A percentile compares a stretch with the other conserved stretches of the same genome.
Evolutionary conservation across 2,888 invertebrate species (phyloP).

Genomic region (Stegana nigrithorax): DNA sequence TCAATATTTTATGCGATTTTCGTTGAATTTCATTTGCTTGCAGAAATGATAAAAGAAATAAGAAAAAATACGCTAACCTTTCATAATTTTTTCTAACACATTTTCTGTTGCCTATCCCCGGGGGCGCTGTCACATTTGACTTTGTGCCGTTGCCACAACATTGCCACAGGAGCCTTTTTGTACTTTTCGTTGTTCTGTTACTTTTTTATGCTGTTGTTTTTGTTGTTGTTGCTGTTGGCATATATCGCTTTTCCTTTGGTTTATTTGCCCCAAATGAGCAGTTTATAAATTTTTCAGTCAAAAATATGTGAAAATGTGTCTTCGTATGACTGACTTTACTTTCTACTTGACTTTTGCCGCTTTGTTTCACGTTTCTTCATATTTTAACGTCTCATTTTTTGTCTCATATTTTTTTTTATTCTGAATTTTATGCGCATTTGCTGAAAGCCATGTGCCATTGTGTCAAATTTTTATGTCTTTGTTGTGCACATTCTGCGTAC

Average conservation of each 20-base stretch:
- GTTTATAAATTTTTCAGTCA: neutral
- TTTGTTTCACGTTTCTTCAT: neutral
- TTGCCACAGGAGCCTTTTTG: neutral
- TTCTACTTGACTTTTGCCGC: constrained; percentile 26
- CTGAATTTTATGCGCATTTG: too few relatives aligned
- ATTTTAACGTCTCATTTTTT: neutral
- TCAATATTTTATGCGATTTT: constrained; percentile 2
- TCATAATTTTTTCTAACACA: neutral
- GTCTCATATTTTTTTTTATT: too few relatives aligned
- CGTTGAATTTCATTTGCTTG: neutral
- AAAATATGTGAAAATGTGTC: neutral
- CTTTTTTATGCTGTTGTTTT: neutral
- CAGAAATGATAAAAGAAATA: neutral
- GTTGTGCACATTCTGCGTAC: constrained; percentile 45
- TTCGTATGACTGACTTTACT: constrained; percentile 44
- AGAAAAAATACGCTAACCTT: neutral
- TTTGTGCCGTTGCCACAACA: neutral
- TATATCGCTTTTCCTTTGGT: neutral
- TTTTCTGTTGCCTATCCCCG: neutral
- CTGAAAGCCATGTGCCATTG: neutral
- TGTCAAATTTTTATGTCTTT: constrained; percentile 43
- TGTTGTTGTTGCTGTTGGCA: too few relatives aligned
- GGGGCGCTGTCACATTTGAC: neutral
- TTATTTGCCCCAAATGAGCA: constrained; percentile 11
- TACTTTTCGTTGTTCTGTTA: too few relatives aligned